Base-by-base conservation (phyloP, 1,140 invertebrate genomes). In the Druon quercuslanigerum region DNA sequence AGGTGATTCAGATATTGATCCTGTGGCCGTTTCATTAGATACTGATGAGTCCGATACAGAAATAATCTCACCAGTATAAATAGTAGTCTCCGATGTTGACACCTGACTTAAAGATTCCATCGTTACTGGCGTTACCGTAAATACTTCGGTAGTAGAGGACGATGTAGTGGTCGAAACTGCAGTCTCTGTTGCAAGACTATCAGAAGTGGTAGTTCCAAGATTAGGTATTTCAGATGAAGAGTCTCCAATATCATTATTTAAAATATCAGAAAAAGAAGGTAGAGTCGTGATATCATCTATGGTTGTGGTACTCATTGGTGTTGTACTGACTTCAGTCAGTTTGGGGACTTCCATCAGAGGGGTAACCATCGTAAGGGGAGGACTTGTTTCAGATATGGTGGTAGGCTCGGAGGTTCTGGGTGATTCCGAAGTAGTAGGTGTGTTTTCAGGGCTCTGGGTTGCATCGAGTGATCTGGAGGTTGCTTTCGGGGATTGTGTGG, bases 401-500 rank as follows among this genome's bases (percentile, higher is more conserved):
- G 25, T 40, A 3, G 3, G 8, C 25, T 66, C 33, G n/a, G n/a
- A 66, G 13, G 60, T 25, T 5, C 13, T n/a, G 8, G 17, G 54
- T 1, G 8, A 19, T 19, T 71, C 50, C 13, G 19, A 56, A 56
- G 17, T 19, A 19, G 54, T 56, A n/a, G 70, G 50, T 12, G 17
- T 60, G 12, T 14, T 78, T 51, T 79, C 79, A 1, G 51, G 52
- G 17, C 8, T 50, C 50, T 33, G 6, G 17, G 71, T 81, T n/a
- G 74, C 60, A 79, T 75, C 75, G 50, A 76, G 74, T 51, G 77
- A 76, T 1, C 74, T 79, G 14, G 79, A 71, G 70, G 51, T 56
- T 76, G 79, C 51, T 66, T 77, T 74, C 25, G 80, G 60, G 71
- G 72, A 71, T 74, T 79, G 71, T 52, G 79, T 83, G 17, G 66